These are phyloP conservation scores for Philantomba maxwellii DNA, from an alignment of 2,113 vertebrate species.

Conservation along the genomic window DNA sequence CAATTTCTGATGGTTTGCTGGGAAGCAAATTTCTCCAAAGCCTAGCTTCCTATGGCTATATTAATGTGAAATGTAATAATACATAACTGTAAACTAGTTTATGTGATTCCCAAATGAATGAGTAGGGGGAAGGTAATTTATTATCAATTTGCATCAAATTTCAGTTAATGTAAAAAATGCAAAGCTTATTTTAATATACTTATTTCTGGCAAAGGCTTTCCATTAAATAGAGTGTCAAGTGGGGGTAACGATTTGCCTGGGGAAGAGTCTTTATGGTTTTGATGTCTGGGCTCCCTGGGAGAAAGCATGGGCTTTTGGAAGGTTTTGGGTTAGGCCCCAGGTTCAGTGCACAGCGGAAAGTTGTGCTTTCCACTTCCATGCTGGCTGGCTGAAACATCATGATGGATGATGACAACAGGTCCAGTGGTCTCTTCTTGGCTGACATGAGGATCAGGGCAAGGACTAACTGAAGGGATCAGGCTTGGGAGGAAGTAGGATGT, in stretches of 20 bases:
- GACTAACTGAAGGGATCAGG: not conserved
- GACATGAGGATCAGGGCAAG: not conserved
- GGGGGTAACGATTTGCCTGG: conserved; percentile 54
- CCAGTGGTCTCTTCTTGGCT: not conserved
- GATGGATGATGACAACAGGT: not conserved
- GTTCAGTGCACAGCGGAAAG: not conserved
- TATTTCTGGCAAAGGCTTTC: conserved; percentile 64
- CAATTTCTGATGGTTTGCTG: conserved; percentile 45
- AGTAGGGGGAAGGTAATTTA: conserved; percentile 71
- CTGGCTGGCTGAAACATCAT: not conserved
- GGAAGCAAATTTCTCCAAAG: conserved; percentile 61
- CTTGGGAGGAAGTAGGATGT: not conserved
- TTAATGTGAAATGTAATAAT: conserved; percentile 73
- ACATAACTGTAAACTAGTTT: conserved; percentile 72
- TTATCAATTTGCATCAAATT: conserved; percentile 74
- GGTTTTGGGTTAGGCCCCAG: conserved; percentile 14
- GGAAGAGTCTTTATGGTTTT: conserved; percentile 51
- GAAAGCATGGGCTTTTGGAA: conserved; percentile 30
- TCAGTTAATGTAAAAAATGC: conserved; percentile 70
- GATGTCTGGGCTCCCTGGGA: conserved; percentile 40
- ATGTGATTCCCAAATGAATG: conserved; percentile 71
- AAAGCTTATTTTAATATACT: conserved; percentile 70
- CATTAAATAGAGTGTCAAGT: conserved; percentile 66
- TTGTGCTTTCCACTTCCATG: not conserved
- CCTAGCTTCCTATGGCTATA: conserved; percentile 69